Evolutionary conservation across 2,797 vertebrate genomes (phyloP).

Genomic region (Pterois miles): DNA sequence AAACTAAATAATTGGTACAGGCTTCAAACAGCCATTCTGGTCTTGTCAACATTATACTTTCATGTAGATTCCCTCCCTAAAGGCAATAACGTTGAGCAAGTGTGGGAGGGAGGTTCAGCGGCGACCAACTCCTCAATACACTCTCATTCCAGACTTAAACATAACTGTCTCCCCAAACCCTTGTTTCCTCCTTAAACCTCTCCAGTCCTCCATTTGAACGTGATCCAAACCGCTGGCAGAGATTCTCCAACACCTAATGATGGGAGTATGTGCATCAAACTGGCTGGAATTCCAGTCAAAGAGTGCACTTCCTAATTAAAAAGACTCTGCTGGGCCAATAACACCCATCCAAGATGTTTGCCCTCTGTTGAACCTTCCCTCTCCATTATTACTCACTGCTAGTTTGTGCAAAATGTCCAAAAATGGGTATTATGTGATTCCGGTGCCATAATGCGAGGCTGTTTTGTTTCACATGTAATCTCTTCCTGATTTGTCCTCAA

Average conservation of each 20-base stretch:
- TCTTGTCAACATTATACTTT: slow-evolving; percentile 19
- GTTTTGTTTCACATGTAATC: slow-evolving; percentile 45
- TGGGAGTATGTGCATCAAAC: slow-evolving; percentile 50
- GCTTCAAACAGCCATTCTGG: slow-evolving; percentile 6
- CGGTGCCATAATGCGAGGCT: slow-evolving; percentile 9
- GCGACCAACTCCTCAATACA: slow-evolving; percentile 3
- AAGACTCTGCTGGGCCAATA: slow-evolving; percentile 22
- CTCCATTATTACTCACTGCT: neutral
- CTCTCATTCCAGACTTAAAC: slow-evolving; percentile 42
- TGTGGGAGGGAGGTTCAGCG: slow-evolving; percentile 31
- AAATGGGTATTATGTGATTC: slow-evolving; percentile 4
- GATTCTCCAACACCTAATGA: slow-evolving; percentile 61
- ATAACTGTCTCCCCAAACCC: slow-evolving; percentile 41
- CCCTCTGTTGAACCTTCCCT: slow-evolving; percentile 28
- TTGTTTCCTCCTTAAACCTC: slow-evolving; percentile 37
- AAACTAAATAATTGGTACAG: neutral
- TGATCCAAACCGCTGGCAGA: slow-evolving; percentile 58
- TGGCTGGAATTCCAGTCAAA: slow-evolving; percentile 54
- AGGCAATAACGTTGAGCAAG: slow-evolving; percentile 28
- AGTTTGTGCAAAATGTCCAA: slow-evolving; percentile 6
- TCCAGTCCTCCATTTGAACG: slow-evolving; percentile 36
- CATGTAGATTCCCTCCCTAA: slow-evolving; percentile 42
- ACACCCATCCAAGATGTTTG: slow-evolving; percentile 10
- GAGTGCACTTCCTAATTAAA: slow-evolving; percentile 60
- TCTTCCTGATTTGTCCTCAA: slow-evolving; percentile 12